Percentiles rank a stretch among this genome's conserved stretches.
These are phyloP conservation scores for Drosophila testacea DNA, from an alignment of 2,888 invertebrate genomes.

Conservation along the genomic window DNA sequence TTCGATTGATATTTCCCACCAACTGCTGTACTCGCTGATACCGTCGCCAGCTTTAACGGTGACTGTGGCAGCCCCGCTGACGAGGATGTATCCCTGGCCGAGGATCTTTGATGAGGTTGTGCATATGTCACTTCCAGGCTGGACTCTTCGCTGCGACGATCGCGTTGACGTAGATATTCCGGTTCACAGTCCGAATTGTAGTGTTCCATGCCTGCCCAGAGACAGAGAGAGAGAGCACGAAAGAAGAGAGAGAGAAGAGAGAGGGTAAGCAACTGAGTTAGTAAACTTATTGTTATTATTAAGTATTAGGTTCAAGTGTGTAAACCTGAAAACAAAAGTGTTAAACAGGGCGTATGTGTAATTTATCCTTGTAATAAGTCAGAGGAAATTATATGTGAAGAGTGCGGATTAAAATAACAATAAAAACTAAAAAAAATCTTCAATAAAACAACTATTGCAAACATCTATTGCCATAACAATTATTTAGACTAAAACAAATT, in stretches of 20 bases:
- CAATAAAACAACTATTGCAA: too few relatives aligned
- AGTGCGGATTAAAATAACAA: too few relatives aligned
- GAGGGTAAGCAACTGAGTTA: not conserved
- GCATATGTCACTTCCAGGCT: constrained; percentile 68
- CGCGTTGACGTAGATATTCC: constrained; percentile 73
- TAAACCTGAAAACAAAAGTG: not conserved
- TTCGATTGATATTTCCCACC: constrained; percentile 72
- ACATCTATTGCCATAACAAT: too few relatives aligned
- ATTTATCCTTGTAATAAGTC: too few relatives aligned
- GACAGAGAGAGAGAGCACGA: not conserved
- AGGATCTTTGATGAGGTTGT: constrained; percentile 63
- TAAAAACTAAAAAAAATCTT: too few relatives aligned
- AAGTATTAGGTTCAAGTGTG: not conserved
- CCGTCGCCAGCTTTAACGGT: constrained; percentile 71
- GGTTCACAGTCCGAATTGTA: constrained; percentile 90
- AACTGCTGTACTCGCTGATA: constrained; percentile 49
- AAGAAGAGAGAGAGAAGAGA: not conserved
- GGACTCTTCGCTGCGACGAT: constrained; percentile 51
- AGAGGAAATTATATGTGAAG: too few relatives aligned
- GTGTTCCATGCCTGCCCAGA: constrained; percentile 86
- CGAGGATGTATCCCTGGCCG: constrained; percentile 10
- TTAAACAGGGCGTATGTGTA: not conserved
- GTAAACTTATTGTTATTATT: not conserved
- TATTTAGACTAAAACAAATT: too few relatives aligned
- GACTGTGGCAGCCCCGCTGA: constrained; percentile 64